Evolutionary conservation across 2,888 invertebrate species (phyloP).

Genomic region (Agrochola lota): DNA sequence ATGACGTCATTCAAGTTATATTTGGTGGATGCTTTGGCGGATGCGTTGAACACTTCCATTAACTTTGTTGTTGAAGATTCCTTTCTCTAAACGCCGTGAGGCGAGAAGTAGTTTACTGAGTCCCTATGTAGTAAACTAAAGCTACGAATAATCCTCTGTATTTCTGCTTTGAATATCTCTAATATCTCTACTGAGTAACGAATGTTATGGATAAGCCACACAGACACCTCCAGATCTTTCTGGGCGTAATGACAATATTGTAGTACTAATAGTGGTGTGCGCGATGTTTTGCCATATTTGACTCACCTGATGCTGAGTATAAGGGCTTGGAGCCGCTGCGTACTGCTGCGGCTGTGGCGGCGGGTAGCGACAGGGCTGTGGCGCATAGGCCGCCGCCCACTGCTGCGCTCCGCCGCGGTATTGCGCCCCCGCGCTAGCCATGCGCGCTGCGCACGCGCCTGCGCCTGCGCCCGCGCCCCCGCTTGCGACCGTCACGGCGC

Average conservation of each 20-base stretch:
- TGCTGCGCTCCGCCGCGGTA: conserved; percentile 89
- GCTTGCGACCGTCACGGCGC: conserved; percentile 89
- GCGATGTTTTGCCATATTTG: background rate
- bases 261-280: background rate
- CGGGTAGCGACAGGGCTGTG: conserved; percentile 89
- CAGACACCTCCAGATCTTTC: background rate
- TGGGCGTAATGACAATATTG: background rate
- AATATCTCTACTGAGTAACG: background rate
- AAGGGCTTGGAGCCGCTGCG: conserved; percentile 86
- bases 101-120: background rate
- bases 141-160: background rate
- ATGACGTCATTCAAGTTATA: background rate
- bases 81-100: too few relatives aligned
- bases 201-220: background rate
- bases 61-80: background rate
- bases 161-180: background rate
- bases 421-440: conserved; percentile 90
- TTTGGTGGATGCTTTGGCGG: background rate
- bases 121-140: background rate
- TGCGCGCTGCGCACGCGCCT: conserved; percentile 90
- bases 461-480: conserved; percentile 88
- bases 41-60: background rate
- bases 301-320: conserved; percentile 86
- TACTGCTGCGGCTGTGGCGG: conserved; percentile 88
- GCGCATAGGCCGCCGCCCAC: conserved; percentile 88